These are phyloP conservation scores for Rhegmatorhina hoffmannsi DNA, from an alignment of 2,113 vertebrate species.

Conservation along the genomic window DNA sequence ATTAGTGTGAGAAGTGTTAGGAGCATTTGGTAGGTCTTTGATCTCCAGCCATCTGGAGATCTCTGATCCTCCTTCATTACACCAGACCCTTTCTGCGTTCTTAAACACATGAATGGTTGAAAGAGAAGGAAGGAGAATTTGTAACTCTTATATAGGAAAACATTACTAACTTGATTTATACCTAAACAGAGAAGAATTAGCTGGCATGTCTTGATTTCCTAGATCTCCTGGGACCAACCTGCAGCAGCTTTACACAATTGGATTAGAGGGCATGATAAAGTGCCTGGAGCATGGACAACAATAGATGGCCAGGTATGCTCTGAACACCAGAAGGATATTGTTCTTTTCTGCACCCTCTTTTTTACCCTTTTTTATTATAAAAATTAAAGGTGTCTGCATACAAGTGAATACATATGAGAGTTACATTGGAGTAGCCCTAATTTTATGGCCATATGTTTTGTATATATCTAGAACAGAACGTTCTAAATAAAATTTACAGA, in stretches of 20 bases:
- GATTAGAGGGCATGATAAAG: constrained; percentile 98
- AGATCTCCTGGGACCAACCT: constrained; percentile 86
- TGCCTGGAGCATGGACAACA: constrained; percentile 91
- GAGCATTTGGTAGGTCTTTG: not conserved
- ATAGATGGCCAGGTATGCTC: constrained; percentile 85
- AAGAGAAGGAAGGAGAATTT: not conserved
- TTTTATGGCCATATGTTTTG: not conserved
- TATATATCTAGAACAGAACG: not conserved
- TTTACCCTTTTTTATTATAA: not conserved
- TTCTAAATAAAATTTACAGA: not conserved
- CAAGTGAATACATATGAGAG: not conserved
- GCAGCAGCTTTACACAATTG: constrained; percentile 92
- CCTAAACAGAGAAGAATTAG: not conserved
- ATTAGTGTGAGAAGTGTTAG: not conserved
- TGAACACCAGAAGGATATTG: not conserved
- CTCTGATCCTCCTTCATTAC: not conserved
- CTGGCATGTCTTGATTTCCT: constrained; percentile 13
- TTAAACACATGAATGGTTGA: not conserved
- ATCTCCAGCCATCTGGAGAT: not conserved
- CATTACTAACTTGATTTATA: not conserved
- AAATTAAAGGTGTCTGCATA: not conserved
- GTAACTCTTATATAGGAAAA: not conserved
- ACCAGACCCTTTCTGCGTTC: not conserved
- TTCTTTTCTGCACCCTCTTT: not conserved
- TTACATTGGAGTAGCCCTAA: not conserved